Conservation (phyloP, 30 jellyfish, hydroid and myxozoan genomes). For the Nemopilema nomurai region DNA sequence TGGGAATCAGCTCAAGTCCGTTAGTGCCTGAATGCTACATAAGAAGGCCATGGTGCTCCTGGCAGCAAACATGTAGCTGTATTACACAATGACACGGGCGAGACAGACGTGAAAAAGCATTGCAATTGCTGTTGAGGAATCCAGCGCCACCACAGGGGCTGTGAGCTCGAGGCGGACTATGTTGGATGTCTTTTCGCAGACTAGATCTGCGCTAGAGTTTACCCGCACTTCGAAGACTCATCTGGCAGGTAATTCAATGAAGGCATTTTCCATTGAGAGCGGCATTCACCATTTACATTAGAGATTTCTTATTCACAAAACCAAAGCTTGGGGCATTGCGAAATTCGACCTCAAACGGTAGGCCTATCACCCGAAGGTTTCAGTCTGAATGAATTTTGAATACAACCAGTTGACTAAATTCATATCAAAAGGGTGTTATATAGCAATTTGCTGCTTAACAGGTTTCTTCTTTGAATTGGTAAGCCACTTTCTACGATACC, state of each 20-base stretch:
- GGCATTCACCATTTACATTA: neutral
- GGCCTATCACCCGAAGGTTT: neutral
- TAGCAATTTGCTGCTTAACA: neutral
- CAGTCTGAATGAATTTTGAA: neutral
- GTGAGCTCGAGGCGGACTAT: no score
- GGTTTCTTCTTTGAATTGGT: neutral
- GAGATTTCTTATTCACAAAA: neutral
- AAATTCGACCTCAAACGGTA: neutral
- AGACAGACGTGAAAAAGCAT: no score
- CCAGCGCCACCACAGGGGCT: no score
- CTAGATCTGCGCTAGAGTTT: neutral
- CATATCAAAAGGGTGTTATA: constrained; percentile 20
- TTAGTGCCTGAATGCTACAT: no score
- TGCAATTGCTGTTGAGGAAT: no score
- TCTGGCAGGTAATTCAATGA: neutral
- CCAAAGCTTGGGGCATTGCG: neutral
- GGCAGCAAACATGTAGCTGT: no score
- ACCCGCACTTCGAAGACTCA: neutral
- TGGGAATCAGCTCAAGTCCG: no score
- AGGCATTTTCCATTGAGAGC: neutral
- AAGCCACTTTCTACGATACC: neutral
- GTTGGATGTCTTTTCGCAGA: neutral
- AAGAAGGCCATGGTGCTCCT: no score
- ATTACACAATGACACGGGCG: no score
- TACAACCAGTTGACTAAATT: constrained; percentile 30